Percentiles rank a stretch among this genome's conserved stretches.
Evolutionary conservation across 2,797 vertebrate genomes (phyloP).

Genomic region (Delichon dasypus): DNA sequence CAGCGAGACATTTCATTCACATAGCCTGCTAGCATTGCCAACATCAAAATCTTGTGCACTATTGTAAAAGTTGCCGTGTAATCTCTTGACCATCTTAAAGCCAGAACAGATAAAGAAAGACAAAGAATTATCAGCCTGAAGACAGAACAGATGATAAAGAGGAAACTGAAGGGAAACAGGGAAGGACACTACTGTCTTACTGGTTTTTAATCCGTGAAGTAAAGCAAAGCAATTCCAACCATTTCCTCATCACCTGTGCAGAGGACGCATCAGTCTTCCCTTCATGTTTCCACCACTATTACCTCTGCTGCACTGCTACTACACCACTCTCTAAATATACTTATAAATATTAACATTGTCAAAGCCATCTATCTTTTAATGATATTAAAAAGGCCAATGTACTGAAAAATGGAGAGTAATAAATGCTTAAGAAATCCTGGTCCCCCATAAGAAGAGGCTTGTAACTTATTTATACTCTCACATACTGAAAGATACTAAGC

Average conservation of each 20-base stretch:
- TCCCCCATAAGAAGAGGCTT: background rate
- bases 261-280: background rate
- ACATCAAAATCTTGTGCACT: background rate
- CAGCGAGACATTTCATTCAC: background rate
- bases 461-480: background rate
- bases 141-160: background rate
- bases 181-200: background rate
- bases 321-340: background rate
- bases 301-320: slow-evolving; percentile 40
- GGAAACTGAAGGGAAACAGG: background rate
- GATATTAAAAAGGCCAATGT: background rate
- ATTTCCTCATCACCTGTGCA: background rate
- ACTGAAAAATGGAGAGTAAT: background rate
- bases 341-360: background rate
- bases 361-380: background rate
- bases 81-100: background rate
- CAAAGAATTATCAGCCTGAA: background rate
- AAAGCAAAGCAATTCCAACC: background rate
- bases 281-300: slow-evolving; percentile 1
- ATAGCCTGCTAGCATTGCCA: background rate
- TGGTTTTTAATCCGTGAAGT: background rate
- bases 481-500: background rate
- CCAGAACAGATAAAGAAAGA: background rate
- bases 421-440: background rate
- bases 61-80: background rate